phyloP scores from a whole-genome alignment of 2,888 invertebrate genomes.

The Eucera pruinosa region DNA sequence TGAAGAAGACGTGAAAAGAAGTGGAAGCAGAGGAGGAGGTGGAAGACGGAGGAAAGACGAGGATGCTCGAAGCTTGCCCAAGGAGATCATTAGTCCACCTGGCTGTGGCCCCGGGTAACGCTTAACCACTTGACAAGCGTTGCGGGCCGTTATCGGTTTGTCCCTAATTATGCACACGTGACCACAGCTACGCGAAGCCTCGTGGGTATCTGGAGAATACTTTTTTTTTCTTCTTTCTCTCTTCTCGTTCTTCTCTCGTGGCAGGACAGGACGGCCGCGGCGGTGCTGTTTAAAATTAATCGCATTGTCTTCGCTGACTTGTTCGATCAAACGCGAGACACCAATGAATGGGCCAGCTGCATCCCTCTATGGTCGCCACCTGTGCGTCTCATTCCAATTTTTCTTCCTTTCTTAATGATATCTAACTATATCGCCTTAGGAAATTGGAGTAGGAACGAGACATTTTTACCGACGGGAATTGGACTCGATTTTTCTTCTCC shows the following conservation, averaged over 20 bases:
- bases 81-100: slow-evolving; percentile 79
- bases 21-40: slow-evolving; percentile 20
- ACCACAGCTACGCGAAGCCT: slow-evolving; percentile 50
- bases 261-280: slow-evolving; percentile 23
- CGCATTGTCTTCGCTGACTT: slow-evolving; percentile 50
- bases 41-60: slow-evolving; percentile 40
- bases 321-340: slow-evolving; percentile 54
- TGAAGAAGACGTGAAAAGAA: slow-evolving; percentile 58
- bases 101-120: slow-evolving; percentile 72
- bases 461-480: neutral
- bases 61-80: slow-evolving; percentile 69
- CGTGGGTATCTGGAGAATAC: slow-evolving; percentile 24
- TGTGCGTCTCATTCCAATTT: slow-evolving; percentile 37
- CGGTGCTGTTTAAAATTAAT: slow-evolving; percentile 45
- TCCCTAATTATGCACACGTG: slow-evolving; percentile 74
- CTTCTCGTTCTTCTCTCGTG: neutral
- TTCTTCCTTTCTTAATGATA: slow-evolving; percentile 21
- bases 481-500: no score
- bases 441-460: neutral
- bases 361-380: slow-evolving; percentile 29
- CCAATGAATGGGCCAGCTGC: slow-evolving; percentile 56
- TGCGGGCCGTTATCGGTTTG: slow-evolving; percentile 74
- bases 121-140: slow-evolving; percentile 74
- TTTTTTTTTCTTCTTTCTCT: neutral
- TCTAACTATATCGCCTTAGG: neutral